These are phyloP conservation scores for Phylloscopus collybita DNA, from an alignment of 2,797 vertebrate species.

Conservation along the genomic window DNA sequence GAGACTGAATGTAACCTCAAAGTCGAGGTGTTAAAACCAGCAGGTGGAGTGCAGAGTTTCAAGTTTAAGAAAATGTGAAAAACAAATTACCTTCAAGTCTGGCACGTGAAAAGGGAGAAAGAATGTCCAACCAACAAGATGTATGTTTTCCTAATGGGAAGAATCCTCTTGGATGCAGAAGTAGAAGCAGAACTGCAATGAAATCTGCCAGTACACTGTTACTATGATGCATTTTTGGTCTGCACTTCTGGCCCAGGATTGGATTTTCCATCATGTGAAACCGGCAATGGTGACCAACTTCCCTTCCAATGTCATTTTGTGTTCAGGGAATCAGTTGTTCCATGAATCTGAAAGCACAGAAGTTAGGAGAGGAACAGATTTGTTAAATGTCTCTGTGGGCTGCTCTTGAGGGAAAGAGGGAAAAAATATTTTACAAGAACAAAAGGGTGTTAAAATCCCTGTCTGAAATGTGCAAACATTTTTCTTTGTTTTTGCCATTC, in stretches of 20 bases:
- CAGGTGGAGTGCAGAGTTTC: neutral
- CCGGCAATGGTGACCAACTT: fast-evolving
- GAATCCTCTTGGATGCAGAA: neutral
- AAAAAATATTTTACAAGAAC: neutral
- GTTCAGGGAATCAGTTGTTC: neutral
- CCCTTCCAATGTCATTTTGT: neutral
- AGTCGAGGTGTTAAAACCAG: neutral
- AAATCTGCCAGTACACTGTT: neutral
- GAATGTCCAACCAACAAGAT: neutral
- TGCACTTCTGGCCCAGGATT: fast-evolving
- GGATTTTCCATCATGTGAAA: fast-evolving
- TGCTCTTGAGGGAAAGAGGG: fast-evolving
- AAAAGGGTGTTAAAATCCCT: neutral
- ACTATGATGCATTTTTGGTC: neutral
- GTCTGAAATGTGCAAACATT: neutral
- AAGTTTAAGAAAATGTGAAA: neutral
- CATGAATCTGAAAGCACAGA: neutral
- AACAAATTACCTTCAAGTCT: neutral
- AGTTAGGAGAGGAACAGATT: neutral
- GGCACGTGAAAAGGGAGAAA: neutral
- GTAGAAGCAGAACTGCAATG: neutral
- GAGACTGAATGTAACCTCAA: neutral
- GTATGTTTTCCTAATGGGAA: neutral
- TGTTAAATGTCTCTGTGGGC: neutral
- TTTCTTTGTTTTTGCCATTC: neutral